Percentiles rank a stretch among this genome's conserved stretches.
Evolutionary conservation across 2,113 vertebrate species (phyloP).

Genomic region (Thamnophis sirtalis): DNA sequence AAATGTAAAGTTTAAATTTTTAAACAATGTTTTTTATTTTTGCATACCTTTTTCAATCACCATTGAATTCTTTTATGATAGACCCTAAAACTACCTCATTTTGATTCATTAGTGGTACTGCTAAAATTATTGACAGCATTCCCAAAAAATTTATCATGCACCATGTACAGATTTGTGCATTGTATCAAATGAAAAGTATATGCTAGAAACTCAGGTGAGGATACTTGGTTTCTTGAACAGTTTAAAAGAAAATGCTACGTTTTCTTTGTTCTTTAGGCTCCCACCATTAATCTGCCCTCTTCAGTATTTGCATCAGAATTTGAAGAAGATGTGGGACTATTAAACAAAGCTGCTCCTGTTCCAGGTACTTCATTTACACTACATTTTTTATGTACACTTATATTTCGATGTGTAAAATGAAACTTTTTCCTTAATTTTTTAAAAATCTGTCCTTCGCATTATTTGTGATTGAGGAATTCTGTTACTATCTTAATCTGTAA

Average conservation of each 20-base stretch:
- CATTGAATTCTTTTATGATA: neutral
- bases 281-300: slow-evolving; percentile 86
- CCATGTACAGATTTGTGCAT: neutral
- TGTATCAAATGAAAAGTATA: neutral
- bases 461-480: neutral
- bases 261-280: slow-evolving; percentile 57
- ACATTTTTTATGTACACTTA: neutral
- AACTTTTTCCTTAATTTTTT: neutral
- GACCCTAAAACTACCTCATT: neutral
- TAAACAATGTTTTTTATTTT: neutral
- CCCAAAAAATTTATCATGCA: neutral
- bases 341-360: slow-evolving; percentile 96
- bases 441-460: neutral
- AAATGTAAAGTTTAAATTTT: fast-evolving
- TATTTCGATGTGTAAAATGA: neutral
- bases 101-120: neutral
- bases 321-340: slow-evolving; percentile 91
- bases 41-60: neutral
- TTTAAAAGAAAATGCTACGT: neutral
- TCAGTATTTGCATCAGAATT: slow-evolving; percentile 97
- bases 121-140: neutral
- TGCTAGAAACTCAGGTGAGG: neutral
- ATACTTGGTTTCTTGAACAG: neutral
- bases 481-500: neutral
- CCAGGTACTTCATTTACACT: slow-evolving; percentile 74